Base-by-base conservation (phyloP, 2,113 vertebrate species). In the Onychostruthus taczanowskii region DNA sequence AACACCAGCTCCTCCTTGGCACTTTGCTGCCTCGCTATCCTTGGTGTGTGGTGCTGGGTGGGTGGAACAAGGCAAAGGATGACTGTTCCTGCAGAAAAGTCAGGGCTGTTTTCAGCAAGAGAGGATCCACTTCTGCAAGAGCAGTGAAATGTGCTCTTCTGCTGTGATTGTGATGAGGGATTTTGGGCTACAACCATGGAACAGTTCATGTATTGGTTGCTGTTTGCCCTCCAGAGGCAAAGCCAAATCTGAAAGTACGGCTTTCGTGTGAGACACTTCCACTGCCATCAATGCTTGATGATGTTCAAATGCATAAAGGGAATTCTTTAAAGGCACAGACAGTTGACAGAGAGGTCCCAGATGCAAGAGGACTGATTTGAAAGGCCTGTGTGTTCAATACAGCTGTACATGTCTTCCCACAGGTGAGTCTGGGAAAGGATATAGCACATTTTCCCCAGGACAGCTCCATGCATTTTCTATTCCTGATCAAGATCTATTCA, bases 351-450 rank as follows among this genome's bases (percentile, higher is more conserved):
- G 64, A 70, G 44, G 58, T 74, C 83, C 19, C 19, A 4, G 22
- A 10, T 22, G 61, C 37, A 59, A 49, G 44, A 74, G 79, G 49
- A n/a, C 62, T 56, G 64, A 56, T 89, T 8, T 75, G 82, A 63
- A 80, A 92, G 68, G 79, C 61, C 88, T 53, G 24, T 37, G n/a
- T 62, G 56, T 26, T 88, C 86, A 39, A 16, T 66, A 9, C 3
- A 90, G 64, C 61, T 55, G 9, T n/a, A 56, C 1, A 3, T 50
- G 83, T 67, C 93, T 97, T 97, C 93, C 90, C 93, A 95, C 84
- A 96, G 93, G 94, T 94, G 86, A 92, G 96, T 90, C 93, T 97
- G 95, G 95, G 95, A 97, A 97, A 97, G 68, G 93, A 84, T 88
- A 2, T 56, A 86, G 95, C 95, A 79, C 66, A 44, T 95, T 95